Evolutionary conservation across 2,113 vertebrate genomes (phyloP).

Genomic region (Donacobius atricapilla): DNA sequence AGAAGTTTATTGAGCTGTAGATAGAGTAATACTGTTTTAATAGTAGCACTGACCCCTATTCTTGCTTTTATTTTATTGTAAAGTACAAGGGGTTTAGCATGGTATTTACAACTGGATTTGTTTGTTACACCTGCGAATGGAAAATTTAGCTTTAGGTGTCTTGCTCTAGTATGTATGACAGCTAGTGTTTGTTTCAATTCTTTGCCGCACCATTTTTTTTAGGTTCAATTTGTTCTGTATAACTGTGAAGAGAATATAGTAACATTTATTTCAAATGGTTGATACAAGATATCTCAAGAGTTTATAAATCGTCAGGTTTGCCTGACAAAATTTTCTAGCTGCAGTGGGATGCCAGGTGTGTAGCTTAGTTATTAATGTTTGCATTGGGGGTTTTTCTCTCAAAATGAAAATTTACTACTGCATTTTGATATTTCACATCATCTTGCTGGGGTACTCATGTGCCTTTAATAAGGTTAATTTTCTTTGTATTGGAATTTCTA

Average conservation of each 20-base stretch:
- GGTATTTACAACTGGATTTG: not conserved
- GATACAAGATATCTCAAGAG: not conserved
- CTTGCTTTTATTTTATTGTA: not conserved
- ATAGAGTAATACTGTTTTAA: not conserved
- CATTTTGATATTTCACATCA: not conserved
- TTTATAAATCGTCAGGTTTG: not conserved
- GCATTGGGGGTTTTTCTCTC: not conserved
- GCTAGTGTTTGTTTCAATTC: not conserved
- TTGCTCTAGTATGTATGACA: not conserved
- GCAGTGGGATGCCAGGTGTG: not conserved
- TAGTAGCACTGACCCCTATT: not conserved
- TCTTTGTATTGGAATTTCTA: not conserved
- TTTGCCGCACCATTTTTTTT: not conserved
- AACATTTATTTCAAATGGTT: not conserved
- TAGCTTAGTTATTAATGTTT: not conserved
- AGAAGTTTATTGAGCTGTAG: not conserved
- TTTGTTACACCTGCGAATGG: not conserved
- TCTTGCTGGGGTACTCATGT: not conserved
- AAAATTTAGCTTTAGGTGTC: not conserved
- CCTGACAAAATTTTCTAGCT: not conserved
- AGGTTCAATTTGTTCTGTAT: not conserved
- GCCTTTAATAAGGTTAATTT: not conserved
- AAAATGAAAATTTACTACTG: not conserved
- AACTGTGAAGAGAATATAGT: not conserved
- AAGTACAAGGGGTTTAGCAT: not conserved